phyloP scores from a whole-genome alignment of 2,888 invertebrate species.

The Mylabris sibirica region DNA sequence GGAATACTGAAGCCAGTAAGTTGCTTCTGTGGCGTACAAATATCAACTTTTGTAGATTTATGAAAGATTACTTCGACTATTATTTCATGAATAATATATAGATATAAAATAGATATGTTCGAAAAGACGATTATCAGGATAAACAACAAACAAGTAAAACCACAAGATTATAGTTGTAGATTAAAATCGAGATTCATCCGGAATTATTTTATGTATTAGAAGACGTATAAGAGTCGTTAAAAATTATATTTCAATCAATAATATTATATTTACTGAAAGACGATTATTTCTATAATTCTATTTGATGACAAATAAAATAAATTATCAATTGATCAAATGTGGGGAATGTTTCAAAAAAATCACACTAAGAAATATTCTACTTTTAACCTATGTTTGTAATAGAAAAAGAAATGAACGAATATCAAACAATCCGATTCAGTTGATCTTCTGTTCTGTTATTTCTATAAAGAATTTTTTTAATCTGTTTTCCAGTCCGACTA shows the following conservation, averaged over 20 bases:
- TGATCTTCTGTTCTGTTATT: conserved; percentile 27
- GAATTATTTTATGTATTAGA: neutral
- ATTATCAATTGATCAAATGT: neutral
- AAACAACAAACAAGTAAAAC: neutral
- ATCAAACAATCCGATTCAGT: conserved; percentile 27
- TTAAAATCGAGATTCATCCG: conserved; percentile 8
- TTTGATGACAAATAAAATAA: neutral
- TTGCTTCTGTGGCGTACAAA: too few species aligned
- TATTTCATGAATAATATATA: too few species aligned
- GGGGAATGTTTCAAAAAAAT: neutral
- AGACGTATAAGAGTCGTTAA: neutral
- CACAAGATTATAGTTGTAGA: neutral
- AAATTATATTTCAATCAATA: neutral
- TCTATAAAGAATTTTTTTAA: conserved; percentile 37
- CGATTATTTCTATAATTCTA: neutral
- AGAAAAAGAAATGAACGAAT: neutral
- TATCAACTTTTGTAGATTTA: too few species aligned
- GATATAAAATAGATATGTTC: too few species aligned
- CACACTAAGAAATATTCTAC: conserved; percentile 25
- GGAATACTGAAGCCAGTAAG: too few species aligned
- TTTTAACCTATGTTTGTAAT: conserved; percentile 21
- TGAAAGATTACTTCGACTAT: too few species aligned
- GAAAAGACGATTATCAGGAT: neutral
- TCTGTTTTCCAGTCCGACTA: conserved; percentile 37
- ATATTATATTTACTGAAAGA: neutral